Evolutionary conservation across 1,140 invertebrate species (phyloP).

Genomic region (Drosophila pseudoananassae): DNA sequence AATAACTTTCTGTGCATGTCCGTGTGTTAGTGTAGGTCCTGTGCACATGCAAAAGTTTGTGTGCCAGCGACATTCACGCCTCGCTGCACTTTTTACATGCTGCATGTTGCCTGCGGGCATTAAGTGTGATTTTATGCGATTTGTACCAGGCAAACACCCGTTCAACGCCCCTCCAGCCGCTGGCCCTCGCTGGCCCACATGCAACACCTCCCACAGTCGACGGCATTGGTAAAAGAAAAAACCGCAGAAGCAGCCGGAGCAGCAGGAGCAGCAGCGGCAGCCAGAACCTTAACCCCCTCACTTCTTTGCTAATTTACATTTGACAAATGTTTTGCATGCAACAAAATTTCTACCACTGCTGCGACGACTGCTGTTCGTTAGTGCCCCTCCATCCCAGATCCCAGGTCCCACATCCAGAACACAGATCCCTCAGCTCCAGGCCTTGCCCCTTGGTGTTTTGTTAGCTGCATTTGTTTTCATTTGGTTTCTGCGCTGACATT

Average conservation of each 20-base stretch:
- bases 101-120: conserved; percentile 77
- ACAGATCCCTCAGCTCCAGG: conserved; percentile 5
- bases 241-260: conserved; percentile 37
- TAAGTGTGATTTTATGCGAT: conserved; percentile 81
- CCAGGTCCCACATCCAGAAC: neutral
- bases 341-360: conserved; percentile 66
- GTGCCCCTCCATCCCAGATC: conserved; percentile 4
- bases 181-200: neutral
- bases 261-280: conserved; percentile 19
- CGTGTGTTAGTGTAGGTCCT: conserved; percentile 27
- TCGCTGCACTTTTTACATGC: conserved; percentile 74
- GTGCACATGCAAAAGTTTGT: conserved; percentile 62
- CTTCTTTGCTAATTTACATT: conserved; percentile 76
- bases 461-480: conserved; percentile 79
- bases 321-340: conserved; percentile 79
- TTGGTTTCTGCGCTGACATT: conserved; percentile 72
- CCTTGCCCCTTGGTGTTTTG: conserved; percentile 52
- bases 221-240: conserved; percentile 48
- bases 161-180: conserved; percentile 4
- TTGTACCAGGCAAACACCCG: conserved; percentile 60
- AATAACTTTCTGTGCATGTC: neutral
- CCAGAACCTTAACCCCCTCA: conserved; percentile 34
- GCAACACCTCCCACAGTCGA: neutral
- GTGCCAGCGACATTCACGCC: conserved; percentile 75
- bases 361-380: conserved; percentile 64